These are phyloP conservation scores for Conger conger DNA, from an alignment of 2,113 vertebrate species.

Conservation along the genomic window DNA sequence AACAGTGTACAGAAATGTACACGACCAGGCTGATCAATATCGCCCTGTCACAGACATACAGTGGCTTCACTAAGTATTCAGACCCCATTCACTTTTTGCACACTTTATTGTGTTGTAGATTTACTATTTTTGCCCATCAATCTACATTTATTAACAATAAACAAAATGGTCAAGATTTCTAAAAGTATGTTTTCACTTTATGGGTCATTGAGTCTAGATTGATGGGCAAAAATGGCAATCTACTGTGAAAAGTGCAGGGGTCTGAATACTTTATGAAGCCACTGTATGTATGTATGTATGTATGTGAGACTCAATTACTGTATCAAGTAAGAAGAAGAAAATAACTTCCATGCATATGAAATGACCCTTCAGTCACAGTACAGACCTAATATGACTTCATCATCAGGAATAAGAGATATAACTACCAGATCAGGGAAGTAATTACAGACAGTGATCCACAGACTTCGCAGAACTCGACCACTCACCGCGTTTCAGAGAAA, in stretches of 20 bases:
- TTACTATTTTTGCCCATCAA: too few species aligned
- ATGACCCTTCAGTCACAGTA: not conserved
- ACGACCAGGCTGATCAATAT: not conserved
- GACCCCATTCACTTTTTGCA: too few species aligned
- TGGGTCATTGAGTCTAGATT: too few species aligned
- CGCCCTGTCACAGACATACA: not conserved
- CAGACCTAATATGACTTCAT: not conserved
- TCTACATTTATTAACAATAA: too few species aligned
- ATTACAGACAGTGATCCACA: not conserved
- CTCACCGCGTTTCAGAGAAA: not conserved
- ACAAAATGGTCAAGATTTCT: too few species aligned
- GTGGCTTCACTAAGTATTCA: too few species aligned
- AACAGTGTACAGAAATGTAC: not conserved
- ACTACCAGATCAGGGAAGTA: not conserved
- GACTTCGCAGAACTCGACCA: not conserved
- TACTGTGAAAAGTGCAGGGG: too few species aligned
- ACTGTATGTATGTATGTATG: too few species aligned
- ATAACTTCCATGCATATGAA: not conserved
- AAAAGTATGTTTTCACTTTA: too few species aligned
- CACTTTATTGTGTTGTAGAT: too few species aligned
- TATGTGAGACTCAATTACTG: not conserved
- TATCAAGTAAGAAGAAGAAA: not conserved
- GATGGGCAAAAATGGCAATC: too few species aligned
- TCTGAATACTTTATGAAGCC: too few species aligned
- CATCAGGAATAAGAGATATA: not conserved